phyloP scores from a whole-genome alignment of 2,888 invertebrate genomes.

The Alloplasta piceator region DNA sequence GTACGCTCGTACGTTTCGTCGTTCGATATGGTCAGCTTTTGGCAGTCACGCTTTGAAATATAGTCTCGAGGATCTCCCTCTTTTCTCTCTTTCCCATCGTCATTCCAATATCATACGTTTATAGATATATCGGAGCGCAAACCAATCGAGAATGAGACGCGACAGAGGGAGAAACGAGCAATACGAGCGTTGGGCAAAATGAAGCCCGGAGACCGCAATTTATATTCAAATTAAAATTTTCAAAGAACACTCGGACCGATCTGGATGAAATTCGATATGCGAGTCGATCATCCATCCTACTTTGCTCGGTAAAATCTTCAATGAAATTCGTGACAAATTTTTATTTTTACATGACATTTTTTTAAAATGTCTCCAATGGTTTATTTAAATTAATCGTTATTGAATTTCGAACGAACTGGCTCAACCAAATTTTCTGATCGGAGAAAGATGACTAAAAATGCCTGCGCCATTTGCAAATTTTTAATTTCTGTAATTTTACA shows the following conservation, averaged over 20 bases:
- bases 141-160: not conserved
- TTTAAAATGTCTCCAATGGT: too few species aligned
- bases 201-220: not conserved
- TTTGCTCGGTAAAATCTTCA: too few species aligned
- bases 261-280: not conserved
- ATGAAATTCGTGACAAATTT: too few species aligned
- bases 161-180: not conserved
- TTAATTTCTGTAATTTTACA: too few species aligned
- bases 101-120: not conserved
- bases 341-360: too few species aligned
- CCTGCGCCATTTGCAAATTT: too few species aligned
- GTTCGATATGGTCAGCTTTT: slow-evolving; percentile 3
- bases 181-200: not conserved
- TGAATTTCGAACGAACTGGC: too few species aligned
- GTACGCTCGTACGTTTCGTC: not conserved
- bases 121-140: not conserved
- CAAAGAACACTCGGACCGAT: too few species aligned
- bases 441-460: too few species aligned
- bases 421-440: too few species aligned
- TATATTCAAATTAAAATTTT: too few species aligned
- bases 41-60: not conserved
- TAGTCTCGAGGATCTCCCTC: not conserved
- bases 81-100: not conserved
- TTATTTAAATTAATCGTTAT: too few species aligned
- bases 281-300: not conserved